Evolutionary conservation across 2,113 vertebrate species (phyloP), one percentile per base, ranked within the genome.

Genomic region (Myrmecobius fasciatus): DNA sequence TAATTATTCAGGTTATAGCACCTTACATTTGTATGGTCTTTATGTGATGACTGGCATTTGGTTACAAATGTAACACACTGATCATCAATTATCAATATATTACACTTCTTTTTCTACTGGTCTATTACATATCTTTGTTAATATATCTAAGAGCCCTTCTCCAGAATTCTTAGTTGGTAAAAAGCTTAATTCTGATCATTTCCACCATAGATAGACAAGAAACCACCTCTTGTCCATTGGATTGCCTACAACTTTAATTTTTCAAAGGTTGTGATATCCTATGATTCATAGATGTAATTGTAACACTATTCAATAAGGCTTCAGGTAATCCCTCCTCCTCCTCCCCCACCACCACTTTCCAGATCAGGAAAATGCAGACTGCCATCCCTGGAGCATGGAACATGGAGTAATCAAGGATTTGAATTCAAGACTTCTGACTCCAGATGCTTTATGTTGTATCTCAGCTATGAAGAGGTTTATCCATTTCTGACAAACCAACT

Each of bases 401-500:
- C 49, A 51, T 51, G 49, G 49, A 51, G 49, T 51, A 51, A 7
- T 51, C 8, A 17, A 83, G 17, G 6, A 8, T 24, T 83, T 83
- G 67, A 83, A 83, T 83, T 83, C 67, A 43, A 43, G 20, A 22
- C 67, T 75, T n/a, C 17, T 43, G 67, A 75, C 17, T 75, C 67
- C 36, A 75, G 43, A 75, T 75, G 67, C 20, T 14, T 8, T 43
- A 6, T 83, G 8, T 83, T 83, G 17, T 43, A 1, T 83, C 67
- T 83, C n/a, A 43, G 43, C 6, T 83, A 24, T 83, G 7, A 8
- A 83, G 67, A 43, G 43, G n/a, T 83, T 83, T 83, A 83, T 20
- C 20, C 14, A 75, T 83, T 20, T 91, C n/a, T 92, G 91, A 91
- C 93, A 91, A 89, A 92, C 2, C 51, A 91, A n/a, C 22, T 56